Percentiles rank a stretch among this genome's conserved stretches.
Evolutionary conservation across 2,888 invertebrate genomes (phyloP).

Genomic region (Choreutis nemorana): DNA sequence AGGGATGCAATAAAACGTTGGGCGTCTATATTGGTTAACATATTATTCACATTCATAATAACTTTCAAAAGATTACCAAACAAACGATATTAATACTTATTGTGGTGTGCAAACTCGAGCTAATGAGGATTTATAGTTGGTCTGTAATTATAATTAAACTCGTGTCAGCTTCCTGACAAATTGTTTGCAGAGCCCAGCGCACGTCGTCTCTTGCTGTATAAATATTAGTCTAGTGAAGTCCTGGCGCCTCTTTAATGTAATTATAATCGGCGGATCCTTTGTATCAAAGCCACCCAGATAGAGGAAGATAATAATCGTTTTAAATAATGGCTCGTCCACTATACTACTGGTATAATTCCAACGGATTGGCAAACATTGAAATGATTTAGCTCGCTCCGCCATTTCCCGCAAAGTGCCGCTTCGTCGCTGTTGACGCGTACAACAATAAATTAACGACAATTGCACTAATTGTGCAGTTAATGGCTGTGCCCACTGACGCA

Average conservation of each 20-base stretch:
- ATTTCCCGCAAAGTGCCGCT: slow-evolving; percentile 15
- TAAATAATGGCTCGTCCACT: slow-evolving; percentile 3
- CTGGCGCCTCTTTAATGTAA: not conserved
- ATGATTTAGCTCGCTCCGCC: slow-evolving; percentile 15
- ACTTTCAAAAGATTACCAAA: too few relatives aligned
- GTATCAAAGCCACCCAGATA: not conserved
- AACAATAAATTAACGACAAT: slow-evolving; percentile 60
- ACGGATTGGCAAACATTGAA: slow-evolving; percentile 12
- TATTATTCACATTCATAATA: too few relatives aligned
- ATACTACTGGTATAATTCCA: slow-evolving; percentile 4
- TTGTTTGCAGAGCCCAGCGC: slow-evolving; percentile 12
- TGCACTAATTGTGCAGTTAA: slow-evolving; percentile 62
- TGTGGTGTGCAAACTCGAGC: slow-evolving; percentile 15
- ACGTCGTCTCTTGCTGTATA: slow-evolving; percentile 1
- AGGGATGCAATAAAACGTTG: too few relatives aligned
- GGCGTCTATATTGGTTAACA: too few relatives aligned
- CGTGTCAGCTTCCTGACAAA: slow-evolving; percentile 16
- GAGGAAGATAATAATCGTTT: slow-evolving; percentile 3
- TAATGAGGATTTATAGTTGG: slow-evolving; percentile 27
- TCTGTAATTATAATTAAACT: slow-evolving; percentile 13
- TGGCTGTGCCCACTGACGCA: slow-evolving; percentile 44
- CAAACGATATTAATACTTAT: too few relatives aligned
- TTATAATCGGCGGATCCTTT: not conserved
- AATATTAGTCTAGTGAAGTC: not conserved
- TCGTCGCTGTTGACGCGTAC: slow-evolving; percentile 28